Conservation (phyloP, 2,797 vertebrate species). For the Odontamblyopus rebecca region DNA sequence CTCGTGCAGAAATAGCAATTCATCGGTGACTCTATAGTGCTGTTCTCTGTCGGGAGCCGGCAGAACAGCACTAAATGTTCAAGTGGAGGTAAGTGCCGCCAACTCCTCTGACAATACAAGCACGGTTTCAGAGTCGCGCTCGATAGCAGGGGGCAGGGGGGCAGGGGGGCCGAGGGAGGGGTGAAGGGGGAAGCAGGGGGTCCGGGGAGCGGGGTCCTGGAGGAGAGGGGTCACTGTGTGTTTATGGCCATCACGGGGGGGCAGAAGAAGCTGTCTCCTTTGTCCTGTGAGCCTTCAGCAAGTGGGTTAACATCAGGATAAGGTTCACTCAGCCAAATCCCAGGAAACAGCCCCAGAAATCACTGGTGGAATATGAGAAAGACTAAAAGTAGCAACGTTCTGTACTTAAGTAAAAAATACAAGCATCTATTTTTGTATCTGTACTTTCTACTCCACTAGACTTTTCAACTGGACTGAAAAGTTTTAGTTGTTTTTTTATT, state of each 20-base stretch:
- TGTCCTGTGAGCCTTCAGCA: conserved; percentile 72
- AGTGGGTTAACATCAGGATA: conserved; percentile 38
- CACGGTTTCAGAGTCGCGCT: conserved; percentile 83
- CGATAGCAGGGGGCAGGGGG: conserved; percentile 67
- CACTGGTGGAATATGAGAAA: too few relatives aligned
- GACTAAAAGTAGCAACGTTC: too few relatives aligned
- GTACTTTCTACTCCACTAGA: too few relatives aligned
- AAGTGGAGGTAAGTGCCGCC: conserved; percentile 86
- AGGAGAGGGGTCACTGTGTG: conserved; percentile 40
- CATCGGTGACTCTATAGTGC: conserved; percentile 85
- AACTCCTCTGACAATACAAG: conserved; percentile 89
- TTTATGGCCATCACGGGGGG: conserved; percentile 68
- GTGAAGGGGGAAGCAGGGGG: conserved; percentile 35
- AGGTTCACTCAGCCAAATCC: conserved; percentile 43
- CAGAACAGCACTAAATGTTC: conserved; percentile 87
- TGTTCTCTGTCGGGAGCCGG: conserved; percentile 87
- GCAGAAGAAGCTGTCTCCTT: conserved; percentile 70
- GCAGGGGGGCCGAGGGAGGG: conserved; percentile 20
- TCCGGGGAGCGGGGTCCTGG: background rate
- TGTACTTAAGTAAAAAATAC: too few relatives aligned
- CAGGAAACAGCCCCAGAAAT: conserved; percentile 29
- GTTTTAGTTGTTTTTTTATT: too few relatives aligned
- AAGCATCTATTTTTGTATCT: too few relatives aligned
- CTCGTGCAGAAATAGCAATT: conserved; percentile 80
- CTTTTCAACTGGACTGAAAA: too few relatives aligned